Percentiles rank a stretch among this genome's conserved stretches.
These are phyloP conservation scores for Cantharis rufa DNA, from an alignment of 2,888 invertebrate species.

Conservation along the genomic window DNA sequence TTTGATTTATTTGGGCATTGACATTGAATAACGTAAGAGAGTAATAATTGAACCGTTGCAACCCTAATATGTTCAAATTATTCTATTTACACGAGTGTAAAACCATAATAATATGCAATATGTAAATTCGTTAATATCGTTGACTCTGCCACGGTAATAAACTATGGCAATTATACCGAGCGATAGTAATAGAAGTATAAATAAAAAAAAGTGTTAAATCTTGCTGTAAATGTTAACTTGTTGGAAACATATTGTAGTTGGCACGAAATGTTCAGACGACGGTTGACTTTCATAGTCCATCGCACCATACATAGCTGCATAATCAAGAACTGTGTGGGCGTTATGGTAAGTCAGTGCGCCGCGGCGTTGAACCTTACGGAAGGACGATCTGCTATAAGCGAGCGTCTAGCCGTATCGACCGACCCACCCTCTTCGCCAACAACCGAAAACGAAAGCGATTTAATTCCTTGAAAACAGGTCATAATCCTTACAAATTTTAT, in stretches of 20 bases:
- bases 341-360: conserved; percentile 13
- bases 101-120: not conserved
- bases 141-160: not conserved
- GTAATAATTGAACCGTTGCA: conserved; percentile 19
- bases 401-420: conserved; percentile 61
- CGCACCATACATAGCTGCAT: conserved; percentile 19
- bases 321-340: conserved; percentile 22
- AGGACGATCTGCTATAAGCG: conserved; percentile 43
- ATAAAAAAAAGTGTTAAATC: not conserved
- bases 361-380: conserved; percentile 45
- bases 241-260: not conserved
- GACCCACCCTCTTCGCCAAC: conserved; percentile 28
- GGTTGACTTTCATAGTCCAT: conserved; percentile 6
- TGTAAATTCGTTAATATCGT: not conserved
- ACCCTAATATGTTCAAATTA: conserved; percentile 4
- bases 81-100: too few species aligned
- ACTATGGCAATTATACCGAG: not conserved
- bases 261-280: conserved; percentile 2
- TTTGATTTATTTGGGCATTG: conserved; percentile 28
- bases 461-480: not conserved
- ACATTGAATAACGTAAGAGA: conserved; percentile 21
- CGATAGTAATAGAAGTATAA: not conserved
- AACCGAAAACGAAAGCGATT: conserved; percentile 19
- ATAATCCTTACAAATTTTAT: not conserved
- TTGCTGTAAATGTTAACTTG: too few species aligned